These are phyloP conservation scores for Muscicapa striata DNA, from an alignment of 2,797 vertebrate species.

Conservation along the genomic window DNA sequence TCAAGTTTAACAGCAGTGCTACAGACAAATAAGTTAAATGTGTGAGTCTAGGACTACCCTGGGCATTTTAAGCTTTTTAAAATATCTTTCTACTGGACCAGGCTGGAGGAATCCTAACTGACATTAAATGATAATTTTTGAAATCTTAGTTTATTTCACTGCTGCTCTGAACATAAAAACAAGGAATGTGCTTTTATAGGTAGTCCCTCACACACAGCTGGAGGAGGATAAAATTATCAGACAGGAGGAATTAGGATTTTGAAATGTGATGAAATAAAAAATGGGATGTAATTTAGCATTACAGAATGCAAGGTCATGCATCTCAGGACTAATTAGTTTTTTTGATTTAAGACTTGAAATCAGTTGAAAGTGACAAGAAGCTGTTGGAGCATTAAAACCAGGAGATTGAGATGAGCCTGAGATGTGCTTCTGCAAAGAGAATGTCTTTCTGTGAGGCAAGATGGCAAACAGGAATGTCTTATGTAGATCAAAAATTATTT, in stretches of 20 bases:
- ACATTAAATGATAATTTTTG: background rate
- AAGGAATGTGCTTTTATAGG: background rate
- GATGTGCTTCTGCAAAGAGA: background rate
- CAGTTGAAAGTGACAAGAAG: constrained; percentile 1
- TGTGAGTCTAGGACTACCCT: background rate
- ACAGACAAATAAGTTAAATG: background rate
- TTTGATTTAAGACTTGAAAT: constrained; percentile 1
- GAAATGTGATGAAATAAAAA: background rate
- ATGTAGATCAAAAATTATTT: background rate
- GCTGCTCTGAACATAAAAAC: background rate
- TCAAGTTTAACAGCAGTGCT: background rate
- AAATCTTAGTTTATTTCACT: background rate
- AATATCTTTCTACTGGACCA: background rate
- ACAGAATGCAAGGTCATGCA: background rate
- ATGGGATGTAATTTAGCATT: background rate
- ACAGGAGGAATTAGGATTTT: background rate
- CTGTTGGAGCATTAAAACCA: background rate
- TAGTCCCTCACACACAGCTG: background rate
- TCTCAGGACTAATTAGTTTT: background rate
- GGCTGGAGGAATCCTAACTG: background rate
- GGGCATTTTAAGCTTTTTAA: background rate
- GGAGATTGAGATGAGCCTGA: background rate
- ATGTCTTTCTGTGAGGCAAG: background rate
- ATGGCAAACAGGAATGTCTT: background rate
- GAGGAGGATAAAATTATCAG: background rate